Evolutionary conservation across 2,797 vertebrate species (phyloP).

Genomic region (Cyclura pinguis): DNA sequence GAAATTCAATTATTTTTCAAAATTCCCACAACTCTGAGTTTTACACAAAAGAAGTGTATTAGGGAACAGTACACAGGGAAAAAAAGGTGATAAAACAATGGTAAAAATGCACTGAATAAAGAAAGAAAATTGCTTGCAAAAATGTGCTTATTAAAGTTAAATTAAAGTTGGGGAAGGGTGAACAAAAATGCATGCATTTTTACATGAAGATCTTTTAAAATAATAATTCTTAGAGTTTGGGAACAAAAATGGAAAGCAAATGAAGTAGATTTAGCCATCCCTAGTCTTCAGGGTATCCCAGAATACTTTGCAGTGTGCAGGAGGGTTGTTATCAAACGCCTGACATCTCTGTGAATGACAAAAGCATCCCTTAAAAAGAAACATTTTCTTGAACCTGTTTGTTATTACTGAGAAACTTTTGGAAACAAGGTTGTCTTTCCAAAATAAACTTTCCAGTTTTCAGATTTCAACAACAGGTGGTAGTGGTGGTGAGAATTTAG

Average conservation of each 20-base stretch:
- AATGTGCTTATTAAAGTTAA: neutral
- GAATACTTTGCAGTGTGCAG: too few species aligned
- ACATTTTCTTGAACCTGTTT: too few species aligned
- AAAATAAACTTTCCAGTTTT: neutral
- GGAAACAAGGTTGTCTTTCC: neutral
- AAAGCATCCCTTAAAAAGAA: too few species aligned
- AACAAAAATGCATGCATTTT: neutral
- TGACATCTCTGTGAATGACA: too few species aligned
- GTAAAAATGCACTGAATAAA: neutral
- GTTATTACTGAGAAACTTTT: too few species aligned
- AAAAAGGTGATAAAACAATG: neutral
- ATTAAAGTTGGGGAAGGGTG: neutral
- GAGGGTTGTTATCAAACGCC: too few species aligned
- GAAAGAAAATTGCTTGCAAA: neutral
- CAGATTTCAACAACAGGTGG: neutral
- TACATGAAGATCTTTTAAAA: neutral
- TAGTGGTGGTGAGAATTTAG: too few species aligned
- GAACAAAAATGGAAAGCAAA: neutral
- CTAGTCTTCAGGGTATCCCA: too few species aligned
- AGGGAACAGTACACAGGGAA: neutral
- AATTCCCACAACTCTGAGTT: neutral
- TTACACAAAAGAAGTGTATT: neutral
- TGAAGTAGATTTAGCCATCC: neutral
- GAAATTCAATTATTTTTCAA: neutral
- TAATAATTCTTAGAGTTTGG: neutral